phyloP scores from a whole-genome alignment of 2,113 vertebrate genomes.

The Podarcis muralis region DNA sequence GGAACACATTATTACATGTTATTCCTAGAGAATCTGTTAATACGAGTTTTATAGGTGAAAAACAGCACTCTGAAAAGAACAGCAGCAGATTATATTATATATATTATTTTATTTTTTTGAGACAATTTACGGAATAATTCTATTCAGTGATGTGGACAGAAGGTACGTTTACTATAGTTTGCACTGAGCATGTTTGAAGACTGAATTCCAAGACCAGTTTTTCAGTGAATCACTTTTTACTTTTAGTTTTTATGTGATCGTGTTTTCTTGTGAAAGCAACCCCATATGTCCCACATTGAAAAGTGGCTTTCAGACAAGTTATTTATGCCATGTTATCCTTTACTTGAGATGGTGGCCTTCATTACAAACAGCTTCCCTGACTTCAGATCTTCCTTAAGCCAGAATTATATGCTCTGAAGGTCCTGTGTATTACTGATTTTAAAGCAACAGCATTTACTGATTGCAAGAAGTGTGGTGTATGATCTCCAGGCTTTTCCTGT shows the following conservation, averaged over 20 bases:
- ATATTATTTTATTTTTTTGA: background rate
- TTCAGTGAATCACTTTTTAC: background rate
- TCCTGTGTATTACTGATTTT: background rate
- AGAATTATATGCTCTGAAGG: background rate
- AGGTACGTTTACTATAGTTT: background rate
- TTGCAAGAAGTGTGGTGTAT: background rate
- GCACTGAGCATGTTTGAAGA: background rate
- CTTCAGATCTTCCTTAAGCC: background rate
- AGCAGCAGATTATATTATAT: constrained; percentile 32
- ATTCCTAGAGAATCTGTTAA: constrained; percentile 49
- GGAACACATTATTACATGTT: constrained; percentile 53
- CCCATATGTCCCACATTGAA: background rate
- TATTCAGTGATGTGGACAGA: constrained; percentile 25
- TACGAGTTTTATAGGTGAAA: constrained; percentile 29
- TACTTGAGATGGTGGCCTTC: background rate
- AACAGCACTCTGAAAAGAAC: constrained; percentile 16
- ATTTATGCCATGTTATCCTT: background rate
- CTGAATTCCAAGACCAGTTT: background rate
- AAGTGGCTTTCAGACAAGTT: background rate
- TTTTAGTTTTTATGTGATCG: background rate
- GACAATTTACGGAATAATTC: background rate
- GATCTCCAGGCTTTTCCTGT: background rate
- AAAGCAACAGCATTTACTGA: background rate
- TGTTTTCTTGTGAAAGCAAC: background rate
- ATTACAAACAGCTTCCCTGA: background rate